Evolutionary conservation across 2,113 vertebrate species (phyloP).

Genomic region (Siphamia tubifer): DNA sequence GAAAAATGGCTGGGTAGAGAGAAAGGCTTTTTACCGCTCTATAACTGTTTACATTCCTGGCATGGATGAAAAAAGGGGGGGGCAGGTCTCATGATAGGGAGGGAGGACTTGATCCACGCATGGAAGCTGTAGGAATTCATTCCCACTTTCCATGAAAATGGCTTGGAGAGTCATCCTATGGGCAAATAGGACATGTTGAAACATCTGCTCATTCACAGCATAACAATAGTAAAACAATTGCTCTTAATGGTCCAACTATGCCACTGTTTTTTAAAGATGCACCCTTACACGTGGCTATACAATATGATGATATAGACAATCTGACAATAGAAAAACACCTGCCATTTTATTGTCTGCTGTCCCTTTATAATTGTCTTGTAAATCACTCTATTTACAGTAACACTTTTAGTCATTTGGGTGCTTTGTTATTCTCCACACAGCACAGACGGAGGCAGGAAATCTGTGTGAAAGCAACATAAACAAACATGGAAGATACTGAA

Average conservation of each 20-base stretch:
- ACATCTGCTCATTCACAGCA: not conserved
- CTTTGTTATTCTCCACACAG: too few species aligned
- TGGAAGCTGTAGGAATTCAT: constrained; percentile 53
- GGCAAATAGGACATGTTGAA: not conserved
- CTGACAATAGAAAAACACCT: too few species aligned
- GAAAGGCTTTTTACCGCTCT: constrained; percentile 45
- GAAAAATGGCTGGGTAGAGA: constrained; percentile 37
- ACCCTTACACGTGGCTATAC: too few species aligned
- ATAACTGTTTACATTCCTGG: constrained; percentile 72
- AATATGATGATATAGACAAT: too few species aligned
- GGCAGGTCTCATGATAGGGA: constrained; percentile 42
- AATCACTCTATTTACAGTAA: too few species aligned
- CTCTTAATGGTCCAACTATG: constrained; percentile 3
- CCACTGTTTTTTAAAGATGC: constrained; percentile 1
- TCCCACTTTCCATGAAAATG: constrained; percentile 31
- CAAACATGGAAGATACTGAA: too few species aligned
- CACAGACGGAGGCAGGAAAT: too few species aligned
- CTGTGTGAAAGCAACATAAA: too few species aligned
- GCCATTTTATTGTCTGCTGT: too few species aligned
- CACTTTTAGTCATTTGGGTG: too few species aligned
- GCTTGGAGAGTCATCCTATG: not conserved
- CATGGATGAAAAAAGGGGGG: constrained; percentile 50
- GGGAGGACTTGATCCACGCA: constrained; percentile 27
- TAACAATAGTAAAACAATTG: not conserved
- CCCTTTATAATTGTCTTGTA: too few species aligned